Evolutionary conservation across 1,140 invertebrate species (phyloP).

Genomic region (Eupristina koningsbergeri): DNA sequence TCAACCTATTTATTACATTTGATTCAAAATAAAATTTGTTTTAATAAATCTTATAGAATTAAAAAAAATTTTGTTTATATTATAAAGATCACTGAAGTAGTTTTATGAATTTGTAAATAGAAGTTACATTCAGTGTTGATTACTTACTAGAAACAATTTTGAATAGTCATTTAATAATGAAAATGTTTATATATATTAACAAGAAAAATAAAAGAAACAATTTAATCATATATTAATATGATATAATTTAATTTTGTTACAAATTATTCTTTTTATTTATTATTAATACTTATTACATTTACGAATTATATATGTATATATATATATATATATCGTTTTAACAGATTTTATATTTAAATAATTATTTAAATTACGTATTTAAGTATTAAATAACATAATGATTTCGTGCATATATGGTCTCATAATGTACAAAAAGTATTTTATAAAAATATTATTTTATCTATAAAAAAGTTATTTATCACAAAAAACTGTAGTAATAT

Average conservation of each 20-base stretch:
- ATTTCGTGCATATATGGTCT: background rate
- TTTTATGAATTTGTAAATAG: background rate
- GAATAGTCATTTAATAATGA: background rate
- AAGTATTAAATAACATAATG: background rate
- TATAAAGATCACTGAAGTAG: no score
- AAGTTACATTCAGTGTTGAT: background rate
- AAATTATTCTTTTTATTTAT: background rate
- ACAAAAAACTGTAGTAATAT: background rate
- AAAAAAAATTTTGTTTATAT: no score
- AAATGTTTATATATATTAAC: background rate
- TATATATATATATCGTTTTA: background rate
- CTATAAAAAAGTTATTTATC: slow-evolving; percentile 5
- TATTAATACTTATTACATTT: background rate
- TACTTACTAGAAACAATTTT: background rate
- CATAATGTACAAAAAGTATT: slow-evolving; percentile 39
- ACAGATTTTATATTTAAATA: background rate
- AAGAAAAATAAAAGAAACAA: background rate
- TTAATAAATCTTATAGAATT: no score
- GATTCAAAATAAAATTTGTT: no score
- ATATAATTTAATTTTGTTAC: background rate
- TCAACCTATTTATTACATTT: no score
- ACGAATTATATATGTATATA: slow-evolving; percentile 5
- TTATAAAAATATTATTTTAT: slow-evolving; percentile 35
- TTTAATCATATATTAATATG: background rate
- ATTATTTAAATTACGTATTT: background rate